Evolutionary conservation across 2,888 invertebrate species (phyloP).

Genomic region (Tachina fera): DNA sequence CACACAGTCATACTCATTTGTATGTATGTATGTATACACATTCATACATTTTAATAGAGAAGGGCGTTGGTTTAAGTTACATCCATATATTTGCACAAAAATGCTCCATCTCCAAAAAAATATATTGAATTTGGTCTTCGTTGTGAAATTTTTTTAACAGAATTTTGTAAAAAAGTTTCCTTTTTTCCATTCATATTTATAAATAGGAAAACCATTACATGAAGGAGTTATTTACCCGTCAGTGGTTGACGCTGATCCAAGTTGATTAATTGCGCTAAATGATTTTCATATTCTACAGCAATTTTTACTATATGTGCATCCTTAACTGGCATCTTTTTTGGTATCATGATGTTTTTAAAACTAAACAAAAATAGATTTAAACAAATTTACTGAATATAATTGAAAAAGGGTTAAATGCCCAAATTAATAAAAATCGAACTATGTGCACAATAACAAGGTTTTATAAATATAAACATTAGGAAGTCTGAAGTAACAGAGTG

Average conservation of each 20-base stretch:
- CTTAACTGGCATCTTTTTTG: conserved; percentile 89
- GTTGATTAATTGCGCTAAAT: conserved; percentile 91
- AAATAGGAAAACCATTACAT: background rate
- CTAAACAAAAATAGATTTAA: background rate
- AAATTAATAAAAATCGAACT: conserved; percentile 30
- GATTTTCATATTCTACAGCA: conserved; percentile 91
- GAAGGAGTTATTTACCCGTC: conserved; percentile 83
- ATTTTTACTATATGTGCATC: conserved; percentile 95
- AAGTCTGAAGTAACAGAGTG: conserved; percentile 28
- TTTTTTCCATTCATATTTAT: background rate
- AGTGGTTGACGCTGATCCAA: conserved; percentile 95
- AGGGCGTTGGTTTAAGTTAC: conserved; percentile 65
- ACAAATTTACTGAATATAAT: background rate
- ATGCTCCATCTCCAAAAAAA: background rate
- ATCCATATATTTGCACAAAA: too few relatives aligned
- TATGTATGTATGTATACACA: background rate
- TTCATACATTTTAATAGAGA: too few relatives aligned
- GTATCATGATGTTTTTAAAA: conserved; percentile 77
- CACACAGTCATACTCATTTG: background rate
- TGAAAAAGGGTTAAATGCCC: background rate
- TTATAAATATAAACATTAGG: conserved; percentile 42
- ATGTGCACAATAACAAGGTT: conserved; percentile 29
- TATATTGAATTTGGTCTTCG: background rate
- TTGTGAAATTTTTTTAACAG: background rate
- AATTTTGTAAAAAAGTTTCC: background rate